Percentiles rank a stretch among this genome's conserved stretches.
These are phyloP conservation scores for Heliconius nattereri DNA, from an alignment of 1,140 invertebrate genomes.

Conservation along the genomic window DNA sequence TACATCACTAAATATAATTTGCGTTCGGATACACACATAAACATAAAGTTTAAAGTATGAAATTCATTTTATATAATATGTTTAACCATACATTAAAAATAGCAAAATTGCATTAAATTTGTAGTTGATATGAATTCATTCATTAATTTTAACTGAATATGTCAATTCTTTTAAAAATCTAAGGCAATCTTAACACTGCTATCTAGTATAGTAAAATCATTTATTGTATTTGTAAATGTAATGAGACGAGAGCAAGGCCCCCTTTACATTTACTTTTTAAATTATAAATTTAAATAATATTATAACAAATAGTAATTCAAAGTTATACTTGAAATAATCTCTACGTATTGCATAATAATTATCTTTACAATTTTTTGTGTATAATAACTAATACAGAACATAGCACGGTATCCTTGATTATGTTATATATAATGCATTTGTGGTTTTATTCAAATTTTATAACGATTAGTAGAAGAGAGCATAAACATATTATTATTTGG, in stretches of 20 bases:
- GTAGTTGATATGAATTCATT: background rate
- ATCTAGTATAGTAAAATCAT: background rate
- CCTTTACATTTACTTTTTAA: background rate
- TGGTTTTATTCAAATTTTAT: no score
- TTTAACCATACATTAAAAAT: background rate
- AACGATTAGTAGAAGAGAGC: no score
- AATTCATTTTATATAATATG: background rate
- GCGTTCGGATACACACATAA: background rate
- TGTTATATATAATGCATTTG: background rate
- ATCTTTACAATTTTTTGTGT: background rate
- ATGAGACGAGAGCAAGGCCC: background rate
- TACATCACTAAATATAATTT: conserved; percentile 5
- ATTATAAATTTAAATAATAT: background rate
- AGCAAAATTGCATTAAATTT: background rate
- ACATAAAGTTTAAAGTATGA: background rate
- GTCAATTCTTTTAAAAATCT: background rate
- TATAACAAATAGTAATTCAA: background rate
- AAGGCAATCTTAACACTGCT: background rate
- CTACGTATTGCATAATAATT: background rate
- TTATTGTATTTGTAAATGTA: background rate
- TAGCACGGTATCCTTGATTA: no score
- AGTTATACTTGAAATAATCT: background rate
- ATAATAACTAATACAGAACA: background rate
- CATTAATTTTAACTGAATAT: background rate
- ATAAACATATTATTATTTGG: no score